These are phyloP conservation scores for Strigamia crassipes DNA, from an alignment of 2,888 invertebrate genomes.

Conservation along the genomic window DNA sequence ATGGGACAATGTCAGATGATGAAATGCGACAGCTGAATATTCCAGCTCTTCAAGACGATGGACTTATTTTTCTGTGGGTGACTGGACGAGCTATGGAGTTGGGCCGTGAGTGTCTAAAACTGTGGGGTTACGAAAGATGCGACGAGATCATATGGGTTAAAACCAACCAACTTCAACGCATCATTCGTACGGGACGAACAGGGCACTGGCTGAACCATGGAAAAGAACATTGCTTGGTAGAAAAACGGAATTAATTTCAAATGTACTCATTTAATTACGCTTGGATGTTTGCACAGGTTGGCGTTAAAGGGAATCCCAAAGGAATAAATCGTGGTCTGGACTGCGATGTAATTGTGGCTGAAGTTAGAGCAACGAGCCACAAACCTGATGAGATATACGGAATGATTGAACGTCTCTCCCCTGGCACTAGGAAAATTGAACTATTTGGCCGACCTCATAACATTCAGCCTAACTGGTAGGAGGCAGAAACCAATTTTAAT, in stretches of 20 bases:
- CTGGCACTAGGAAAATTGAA: slow-evolving; percentile 96
- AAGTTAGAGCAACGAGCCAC: slow-evolving; percentile 95
- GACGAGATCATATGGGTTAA: slow-evolving; percentile 99
- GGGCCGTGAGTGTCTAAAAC: slow-evolving; percentile 6
- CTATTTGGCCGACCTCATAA: slow-evolving; percentile 96
- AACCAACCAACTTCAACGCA: slow-evolving; percentile 95
- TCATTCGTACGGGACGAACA: slow-evolving; percentile 93
- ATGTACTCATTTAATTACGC: neutral
- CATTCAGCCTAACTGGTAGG: slow-evolving; percentile 93
- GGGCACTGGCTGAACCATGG: slow-evolving; percentile 99
- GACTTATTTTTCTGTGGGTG: slow-evolving; percentile 96
- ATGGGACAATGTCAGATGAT: slow-evolving; percentile 98
- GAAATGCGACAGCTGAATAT: slow-evolving; percentile 96
- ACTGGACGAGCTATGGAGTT: slow-evolving; percentile 96
- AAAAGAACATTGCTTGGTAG: slow-evolving; percentile 91
- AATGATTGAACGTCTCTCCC: slow-evolving; percentile 93
- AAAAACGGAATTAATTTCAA: slow-evolving; percentile 48
- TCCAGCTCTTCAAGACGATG: slow-evolving; percentile 92
- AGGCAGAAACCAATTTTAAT: neutral
- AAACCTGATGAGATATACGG: slow-evolving; percentile 99
- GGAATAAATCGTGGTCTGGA: slow-evolving; percentile 91
- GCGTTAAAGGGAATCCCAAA: slow-evolving; percentile 93
- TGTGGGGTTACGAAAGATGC: slow-evolving; percentile 75
- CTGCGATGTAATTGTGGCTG: slow-evolving; percentile 97
- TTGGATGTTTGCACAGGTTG: slow-evolving; percentile 66